These are phyloP conservation scores for Albula glossodonta DNA, from an alignment of 2,113 vertebrate genomes.

Conservation along the genomic window DNA sequence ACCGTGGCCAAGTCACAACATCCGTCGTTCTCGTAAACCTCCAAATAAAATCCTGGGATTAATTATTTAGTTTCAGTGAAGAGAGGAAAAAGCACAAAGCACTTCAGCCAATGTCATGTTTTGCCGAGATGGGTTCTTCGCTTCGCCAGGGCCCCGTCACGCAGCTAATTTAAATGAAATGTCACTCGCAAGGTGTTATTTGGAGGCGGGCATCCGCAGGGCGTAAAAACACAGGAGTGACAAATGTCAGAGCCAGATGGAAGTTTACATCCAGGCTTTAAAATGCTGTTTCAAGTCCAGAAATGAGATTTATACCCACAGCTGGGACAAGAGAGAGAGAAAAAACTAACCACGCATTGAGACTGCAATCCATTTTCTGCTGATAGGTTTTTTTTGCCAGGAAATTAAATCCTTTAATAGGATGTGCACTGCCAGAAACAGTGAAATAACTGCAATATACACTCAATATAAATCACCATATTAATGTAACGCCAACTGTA, in stretches of 20 bases:
- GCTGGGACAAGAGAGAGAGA: not conserved
- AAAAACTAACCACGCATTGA: not conserved
- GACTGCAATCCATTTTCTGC: not conserved
- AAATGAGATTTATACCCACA: conserved; percentile 33
- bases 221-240: conserved; percentile 18
- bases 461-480: not conserved
- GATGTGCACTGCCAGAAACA: not conserved
- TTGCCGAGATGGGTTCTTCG: not conserved
- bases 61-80: not conserved
- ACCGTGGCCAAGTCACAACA: not conserved
- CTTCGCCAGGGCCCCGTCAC: not conserved
- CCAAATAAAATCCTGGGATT: not conserved
- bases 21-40: not conserved
- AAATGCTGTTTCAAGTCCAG: conserved; percentile 14
- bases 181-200: conserved; percentile 31
- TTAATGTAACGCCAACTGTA: no score
- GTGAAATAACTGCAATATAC: not conserved
- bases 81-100: not conserved
- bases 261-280: conserved; percentile 29
- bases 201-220: conserved; percentile 18
- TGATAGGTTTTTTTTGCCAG: not conserved
- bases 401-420: not conserved
- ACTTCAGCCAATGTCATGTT: not conserved
- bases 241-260: conserved; percentile 21
- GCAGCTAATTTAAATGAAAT: conserved; percentile 36